Evolutionary conservation across 1,140 invertebrate genomes (phyloP), one percentile per base, ranked within the genome.

Genomic region (Drosophila guanche): DNA sequence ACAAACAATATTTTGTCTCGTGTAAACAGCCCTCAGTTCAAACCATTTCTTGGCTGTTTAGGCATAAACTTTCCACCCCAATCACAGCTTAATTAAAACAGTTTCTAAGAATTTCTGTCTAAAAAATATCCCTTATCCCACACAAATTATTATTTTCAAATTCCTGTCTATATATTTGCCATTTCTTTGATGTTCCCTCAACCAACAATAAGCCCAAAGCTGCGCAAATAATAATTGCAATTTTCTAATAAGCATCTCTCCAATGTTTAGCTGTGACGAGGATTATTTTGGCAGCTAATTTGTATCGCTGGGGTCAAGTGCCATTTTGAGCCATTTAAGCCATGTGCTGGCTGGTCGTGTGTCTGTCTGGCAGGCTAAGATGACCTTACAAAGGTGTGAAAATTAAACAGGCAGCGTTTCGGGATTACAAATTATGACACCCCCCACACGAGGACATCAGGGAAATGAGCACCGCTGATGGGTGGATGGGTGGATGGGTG

Each of bases 391-490:
- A 88, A 88, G 83, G 83, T 88, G 83, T 88, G 83, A 79, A 88
- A 88, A 88, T 88, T 88, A 88, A 88, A 88, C 83, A 88, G 83
- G 58, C 75, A 60, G 57, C 83, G 80, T 71, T 76, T 69, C 67
- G 81, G 83, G 83, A 88, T 88, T 88, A 88, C 83, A 88, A 88
- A 88, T 88, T 88, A 88, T 88, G 83, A 88, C 83, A 79, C 83
- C 74, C 73, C 63, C 50, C 16, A 20, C 16, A 69, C 62, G 67
- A 62, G 25, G 71, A 65, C 68, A 81, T 81, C 62, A 86, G 53
- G 73, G 67, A 85, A 85, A 86, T 85, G 79, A 84, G 79, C 33
- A 41, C 40, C 16, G 42, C 7, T 3, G 33, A 37, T 23, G 6
- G 5, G 20, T 40, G 7, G 42, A 46, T 2, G 3, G 12, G 22